Base-by-base conservation (phyloP, 2,797 vertebrate genomes). In the Lagodon rhomboides region DNA sequence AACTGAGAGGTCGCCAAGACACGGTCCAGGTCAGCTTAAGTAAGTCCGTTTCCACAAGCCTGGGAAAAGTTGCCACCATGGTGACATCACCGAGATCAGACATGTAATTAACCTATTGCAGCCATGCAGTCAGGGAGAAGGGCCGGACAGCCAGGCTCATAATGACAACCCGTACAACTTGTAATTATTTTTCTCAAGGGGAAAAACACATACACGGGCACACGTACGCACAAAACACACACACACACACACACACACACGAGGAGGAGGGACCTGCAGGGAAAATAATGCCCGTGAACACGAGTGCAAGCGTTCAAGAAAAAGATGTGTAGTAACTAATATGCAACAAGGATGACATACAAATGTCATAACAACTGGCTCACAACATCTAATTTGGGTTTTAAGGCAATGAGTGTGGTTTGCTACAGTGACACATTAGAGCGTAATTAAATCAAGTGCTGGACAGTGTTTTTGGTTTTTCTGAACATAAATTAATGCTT, bases 51-150 rank as follows among this genome's bases (percentile, higher is more conserved):
- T 90, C 85, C 85, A 72, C 77, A 80, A 68, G 70, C 76, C 58
- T 69, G 60, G 64, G 85, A 93, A 90, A 87, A 88, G 83, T 81
- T 89, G 90, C 89, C 94, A 91, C 84, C 84, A 74, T 25, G 63
- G 82, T 95, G 95, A 95, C 93, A 95, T 96, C 91, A 93, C 80
- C 85, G 87, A 77, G 84, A 77, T 79, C 87, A 95, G 93, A 94
- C 94, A 86, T 96, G 84, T 94, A 94, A 96, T 95, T 94, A 95
- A 94, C 92, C 88, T 89, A 84, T 85, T 77, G 91, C 77, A 89
- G 91, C 89, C 87, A 84, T 86, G 90, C 83, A 92, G 89, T 92
- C 88, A 82, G 73, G 77, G 79, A 88, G 87, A 85, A 87, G 87
- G 87, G 79, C 76, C 60, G 87, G 87, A 91, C 82, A 83, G 85